phyloP scores from a whole-genome alignment of 2,888 invertebrate genomes.

The Buathra laborator region DNA sequence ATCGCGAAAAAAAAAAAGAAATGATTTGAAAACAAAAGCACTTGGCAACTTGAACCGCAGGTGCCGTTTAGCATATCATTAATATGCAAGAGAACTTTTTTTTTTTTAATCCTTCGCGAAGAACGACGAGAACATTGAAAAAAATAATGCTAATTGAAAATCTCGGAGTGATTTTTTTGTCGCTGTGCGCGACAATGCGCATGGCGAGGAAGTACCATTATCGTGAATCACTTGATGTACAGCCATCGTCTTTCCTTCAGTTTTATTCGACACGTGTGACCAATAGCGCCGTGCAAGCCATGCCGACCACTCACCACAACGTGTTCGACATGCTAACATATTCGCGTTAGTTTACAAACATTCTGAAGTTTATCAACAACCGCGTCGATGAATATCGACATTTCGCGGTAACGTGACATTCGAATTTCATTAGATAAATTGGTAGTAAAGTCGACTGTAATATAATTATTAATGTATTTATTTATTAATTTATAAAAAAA shows the following conservation, averaged over 20 bases:
- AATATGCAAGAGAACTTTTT: too few species aligned
- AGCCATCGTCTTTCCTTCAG: not conserved
- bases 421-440: not conserved
- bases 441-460: too few species aligned
- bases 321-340: conserved; percentile 24
- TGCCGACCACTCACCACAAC: conserved; percentile 18
- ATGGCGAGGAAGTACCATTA: conserved; percentile 6
- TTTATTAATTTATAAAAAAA: not conserved
- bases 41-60: too few species aligned
- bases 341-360: not conserved
- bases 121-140: not conserved
- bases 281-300: not conserved
- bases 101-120: not conserved
- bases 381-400: not conserved
- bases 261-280: conserved; percentile 16
- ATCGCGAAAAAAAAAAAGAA: too few species aligned
- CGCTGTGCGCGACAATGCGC: not conserved
- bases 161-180: not conserved
- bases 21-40: too few species aligned
- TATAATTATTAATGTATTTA: not conserved
- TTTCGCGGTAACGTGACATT: not conserved
- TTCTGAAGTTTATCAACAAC: conserved; percentile 9
- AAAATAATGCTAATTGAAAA: not conserved
- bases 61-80: too few species aligned
- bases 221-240: not conserved